Conservation (phyloP, 1,140 invertebrate genomes). For the Homarus americanus region DNA sequence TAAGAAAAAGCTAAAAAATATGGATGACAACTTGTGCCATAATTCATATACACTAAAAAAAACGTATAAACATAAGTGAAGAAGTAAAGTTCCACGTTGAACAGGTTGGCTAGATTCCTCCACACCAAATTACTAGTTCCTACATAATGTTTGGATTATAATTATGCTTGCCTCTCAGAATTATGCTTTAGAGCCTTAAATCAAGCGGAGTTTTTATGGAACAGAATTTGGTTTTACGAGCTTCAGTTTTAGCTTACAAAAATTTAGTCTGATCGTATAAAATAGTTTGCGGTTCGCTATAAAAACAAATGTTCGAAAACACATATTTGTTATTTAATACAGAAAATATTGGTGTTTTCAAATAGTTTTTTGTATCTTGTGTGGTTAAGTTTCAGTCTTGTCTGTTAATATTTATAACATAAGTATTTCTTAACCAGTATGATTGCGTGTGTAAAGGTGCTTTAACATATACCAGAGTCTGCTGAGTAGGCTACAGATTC, state of each 20-base stretch:
- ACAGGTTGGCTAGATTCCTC: constrained; percentile 9
- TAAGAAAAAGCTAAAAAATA: not conserved
- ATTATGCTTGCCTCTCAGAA: constrained; percentile 18
- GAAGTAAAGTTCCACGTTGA: not conserved
- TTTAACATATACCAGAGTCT: too few species aligned
- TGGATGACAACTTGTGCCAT: too few species aligned
- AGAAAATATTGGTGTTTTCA: not conserved
- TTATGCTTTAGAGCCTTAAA: not conserved
- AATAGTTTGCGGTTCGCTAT: not conserved
- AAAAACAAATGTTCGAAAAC: not conserved
- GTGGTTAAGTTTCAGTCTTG: not conserved
- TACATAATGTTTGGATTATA: not conserved
- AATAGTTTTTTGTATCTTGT: not conserved
- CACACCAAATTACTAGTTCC: not conserved
- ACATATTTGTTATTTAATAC: not conserved
- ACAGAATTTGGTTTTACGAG: not conserved
- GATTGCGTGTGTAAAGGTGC: too few species aligned
- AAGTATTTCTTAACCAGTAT: not conserved
- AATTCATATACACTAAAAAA: not conserved
- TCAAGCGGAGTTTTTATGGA: not conserved
- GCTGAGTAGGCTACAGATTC: too few species aligned
- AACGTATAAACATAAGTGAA: not conserved
- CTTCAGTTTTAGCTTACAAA: not conserved
- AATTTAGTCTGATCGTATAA: not conserved
- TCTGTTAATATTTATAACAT: too few species aligned